phyloP scores from a whole-genome alignment of 2,888 invertebrate genomes.

The Antheraea assamensis region DNA sequence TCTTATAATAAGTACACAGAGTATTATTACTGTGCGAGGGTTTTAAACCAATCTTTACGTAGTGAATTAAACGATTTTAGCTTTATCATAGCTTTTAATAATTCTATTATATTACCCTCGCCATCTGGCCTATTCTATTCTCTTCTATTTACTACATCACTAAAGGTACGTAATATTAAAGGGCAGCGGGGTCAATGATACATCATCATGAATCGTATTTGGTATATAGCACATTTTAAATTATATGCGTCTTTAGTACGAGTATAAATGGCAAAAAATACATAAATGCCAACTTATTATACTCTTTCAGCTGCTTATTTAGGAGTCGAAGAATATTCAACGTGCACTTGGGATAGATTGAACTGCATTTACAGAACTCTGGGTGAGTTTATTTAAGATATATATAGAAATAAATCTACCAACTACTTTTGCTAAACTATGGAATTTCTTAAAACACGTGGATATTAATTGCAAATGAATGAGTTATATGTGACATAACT shows the following conservation, averaged over 20 bases:
- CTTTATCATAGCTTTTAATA: no score
- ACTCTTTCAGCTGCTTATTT: constrained; percentile 44
- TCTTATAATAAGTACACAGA: no score
- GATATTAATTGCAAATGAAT: not conserved
- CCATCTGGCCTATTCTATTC: no score
- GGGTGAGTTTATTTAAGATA: not conserved
- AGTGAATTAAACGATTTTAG: no score
- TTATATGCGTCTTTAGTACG: not conserved
- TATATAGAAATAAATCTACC: not conserved
- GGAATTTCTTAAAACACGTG: no score
- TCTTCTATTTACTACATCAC: not conserved
- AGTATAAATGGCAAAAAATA: not conserved
- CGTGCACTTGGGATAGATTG: constrained; percentile 60
- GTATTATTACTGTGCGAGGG: no score
- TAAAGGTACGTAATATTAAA: not conserved
- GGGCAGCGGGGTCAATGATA: not conserved
- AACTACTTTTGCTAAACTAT: no score
- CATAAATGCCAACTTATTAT: not conserved
- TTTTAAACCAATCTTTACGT: no score
- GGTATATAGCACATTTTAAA: not conserved
- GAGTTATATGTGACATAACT: not conserved
- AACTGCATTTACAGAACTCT: constrained; percentile 47
- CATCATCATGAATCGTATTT: not conserved
- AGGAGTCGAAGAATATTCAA: constrained; percentile 40
- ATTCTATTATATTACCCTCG: no score